Evolutionary conservation across 2,113 vertebrate genomes (phyloP).

Genomic region (Larimichthys polyactis): DNA sequence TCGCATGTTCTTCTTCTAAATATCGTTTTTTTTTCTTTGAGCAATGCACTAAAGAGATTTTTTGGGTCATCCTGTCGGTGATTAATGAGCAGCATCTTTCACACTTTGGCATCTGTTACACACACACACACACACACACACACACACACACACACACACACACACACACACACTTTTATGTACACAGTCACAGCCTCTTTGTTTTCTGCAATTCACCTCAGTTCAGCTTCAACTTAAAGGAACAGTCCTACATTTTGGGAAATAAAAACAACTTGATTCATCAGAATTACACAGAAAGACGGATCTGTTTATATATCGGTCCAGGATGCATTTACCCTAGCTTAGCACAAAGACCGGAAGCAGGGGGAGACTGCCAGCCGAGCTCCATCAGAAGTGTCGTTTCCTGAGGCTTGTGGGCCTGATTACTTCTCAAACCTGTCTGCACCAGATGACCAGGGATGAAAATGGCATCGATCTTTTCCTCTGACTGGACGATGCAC

Average conservation of each 20-base stretch:
- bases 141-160: background rate
- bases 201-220: background rate
- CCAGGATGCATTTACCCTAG: too few relatives aligned
- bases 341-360: too few relatives aligned
- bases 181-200: too few relatives aligned
- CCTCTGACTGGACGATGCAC: background rate
- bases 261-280: too few relatives aligned
- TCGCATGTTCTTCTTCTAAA: background rate
- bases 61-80: slow-evolving; percentile 32
- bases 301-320: too few relatives aligned
- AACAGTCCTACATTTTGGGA: background rate
- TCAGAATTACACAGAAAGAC: background rate
- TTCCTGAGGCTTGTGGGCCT: too few relatives aligned
- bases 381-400: too few relatives aligned
- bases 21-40: background rate
- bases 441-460: background rate
- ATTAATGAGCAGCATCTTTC: slow-evolving; percentile 41
- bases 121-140: background rate
- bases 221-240: background rate
- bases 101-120: background rate
- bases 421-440: too few relatives aligned
- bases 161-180: background rate
- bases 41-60: background rate
- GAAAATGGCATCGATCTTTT: background rate
- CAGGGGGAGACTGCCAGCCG: too few relatives aligned